Evolutionary conservation across 2,113 vertebrate species (phyloP), one percentile per base, ranked within the genome.

Genomic region (Saccopteryx leptura): DNA sequence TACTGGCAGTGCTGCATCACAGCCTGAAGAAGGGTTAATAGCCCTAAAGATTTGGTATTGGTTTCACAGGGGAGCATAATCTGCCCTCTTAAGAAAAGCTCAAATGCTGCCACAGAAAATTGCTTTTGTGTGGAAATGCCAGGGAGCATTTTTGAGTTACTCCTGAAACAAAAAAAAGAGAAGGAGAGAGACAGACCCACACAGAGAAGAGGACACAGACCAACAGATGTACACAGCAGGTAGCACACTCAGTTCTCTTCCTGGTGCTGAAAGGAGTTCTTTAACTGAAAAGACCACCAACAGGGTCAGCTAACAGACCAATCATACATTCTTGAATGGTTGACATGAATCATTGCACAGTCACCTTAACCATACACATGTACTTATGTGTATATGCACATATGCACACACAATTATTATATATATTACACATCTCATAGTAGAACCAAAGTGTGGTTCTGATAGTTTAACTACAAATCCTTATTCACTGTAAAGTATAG

Each of bases 11-110:
- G 18, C 71, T 88, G 19, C 19, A 56, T 90, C 78, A 93, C 11
- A 93, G 33, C 18, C 80, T 61, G 39, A 95, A 89, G 66, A 95
- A 86, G 54, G 54, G 82, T 75, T 94, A 93, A 75, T 33, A 61
- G 69, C 33, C 60, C 48, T 14, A 83, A 75, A 87, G 56, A 60
- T 93, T 81, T 66, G 28, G 71, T 46, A n/a, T 23, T 39, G 96
- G 46, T 94, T 90, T 84, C 65, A 87, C 24, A 46, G n/a, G n/a
- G 60, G 14, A 66, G 12, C 19, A 72, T 86, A 87, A 76, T 84
- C 19, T 72, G 50, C 65, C 68, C 48, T 78, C 63, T 39, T 39
- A 58, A 31, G 9, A 26, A 80, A 65, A 86, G 21, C 54, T 56
- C 75, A 75, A 75, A 48, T 76, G 60, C 23, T 61, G 9, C 6